Evolutionary conservation across 37 sponge, comb jelly and placozoan genomes (phyloP).

Genomic region (Cliona cf. orientalis): DNA sequence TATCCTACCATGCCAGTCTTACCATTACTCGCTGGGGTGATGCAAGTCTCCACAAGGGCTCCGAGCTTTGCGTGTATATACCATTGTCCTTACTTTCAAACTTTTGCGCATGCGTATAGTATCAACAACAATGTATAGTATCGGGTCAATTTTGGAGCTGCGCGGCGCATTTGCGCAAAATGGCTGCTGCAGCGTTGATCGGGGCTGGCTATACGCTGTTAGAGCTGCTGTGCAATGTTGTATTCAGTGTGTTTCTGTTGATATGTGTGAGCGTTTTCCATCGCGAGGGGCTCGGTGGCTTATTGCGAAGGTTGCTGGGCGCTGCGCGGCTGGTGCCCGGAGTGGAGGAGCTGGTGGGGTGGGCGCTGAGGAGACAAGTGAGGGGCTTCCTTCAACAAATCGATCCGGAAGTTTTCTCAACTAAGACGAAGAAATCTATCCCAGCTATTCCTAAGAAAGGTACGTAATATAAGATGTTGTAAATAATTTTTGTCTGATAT

Average conservation of each 20-base stretch:
- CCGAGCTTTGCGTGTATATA: too few species aligned
- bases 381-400: conserved; percentile 44
- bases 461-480: not conserved
- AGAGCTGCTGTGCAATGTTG: not conserved
- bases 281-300: conserved; percentile 21
- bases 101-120: too few species aligned
- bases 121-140: too few species aligned
- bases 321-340: conserved; percentile 34
- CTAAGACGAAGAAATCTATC: not conserved
- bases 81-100: too few species aligned
- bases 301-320: conserved; percentile 4
- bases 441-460: conserved; percentile 60
- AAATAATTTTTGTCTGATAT: not conserved
- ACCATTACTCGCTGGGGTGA: too few species aligned
- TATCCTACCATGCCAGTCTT: too few species aligned
- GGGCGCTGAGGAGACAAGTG: conserved; percentile 43
- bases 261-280: not conserved
- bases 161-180: not conserved
- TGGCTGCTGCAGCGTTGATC: not conserved
- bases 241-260: not conserved
- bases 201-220: not conserved
- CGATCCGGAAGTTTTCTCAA: not conserved
- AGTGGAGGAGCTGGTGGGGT: conserved; percentile 15
- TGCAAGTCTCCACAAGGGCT: too few species aligned
- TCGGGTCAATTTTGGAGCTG: too few species aligned